These are phyloP conservation scores for Lordiphosa fenestrarum DNA, from an alignment of 2,888 invertebrate species.

Conservation along the genomic window DNA sequence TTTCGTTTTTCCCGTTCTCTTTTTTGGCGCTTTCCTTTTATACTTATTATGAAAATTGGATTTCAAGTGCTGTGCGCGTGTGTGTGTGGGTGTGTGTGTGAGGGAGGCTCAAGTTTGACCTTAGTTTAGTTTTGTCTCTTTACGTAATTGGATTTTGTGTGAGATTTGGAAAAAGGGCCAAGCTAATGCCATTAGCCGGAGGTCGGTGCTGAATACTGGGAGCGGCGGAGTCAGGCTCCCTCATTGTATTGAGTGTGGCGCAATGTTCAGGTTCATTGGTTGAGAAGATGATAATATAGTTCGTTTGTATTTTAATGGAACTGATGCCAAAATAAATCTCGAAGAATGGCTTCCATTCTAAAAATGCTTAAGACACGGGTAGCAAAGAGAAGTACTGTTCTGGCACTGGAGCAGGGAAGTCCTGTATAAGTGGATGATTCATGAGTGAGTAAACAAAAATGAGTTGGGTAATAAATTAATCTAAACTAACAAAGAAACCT, in stretches of 20 bases:
- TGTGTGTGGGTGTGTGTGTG: constrained; percentile 8
- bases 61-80: constrained; percentile 51
- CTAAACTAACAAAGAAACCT: too few species aligned
- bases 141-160: constrained; percentile 63
- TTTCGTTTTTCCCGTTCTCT: constrained; percentile 18
- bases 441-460: too few species aligned
- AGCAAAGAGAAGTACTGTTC: too few species aligned
- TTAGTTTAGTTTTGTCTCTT: constrained; percentile 48
- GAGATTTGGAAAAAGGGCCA: constrained; percentile 47
- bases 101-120: constrained; percentile 54
- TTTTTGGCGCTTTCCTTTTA: constrained; percentile 26
- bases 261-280: not conserved
- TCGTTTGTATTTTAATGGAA: too few species aligned
- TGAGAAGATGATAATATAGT: constrained; percentile 3
- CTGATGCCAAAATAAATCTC: too few species aligned
- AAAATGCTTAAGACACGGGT: too few species aligned
- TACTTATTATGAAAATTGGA: constrained; percentile 68
- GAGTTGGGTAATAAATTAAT: too few species aligned
- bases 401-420: too few species aligned
- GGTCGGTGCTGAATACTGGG: constrained; percentile 26
- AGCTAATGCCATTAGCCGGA: constrained; percentile 51
- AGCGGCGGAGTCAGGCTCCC: constrained; percentile 18
- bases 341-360: too few species aligned
- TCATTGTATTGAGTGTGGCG: not conserved
- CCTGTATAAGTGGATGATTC: too few species aligned